Evolutionary conservation across 2,888 invertebrate species (phyloP).

Genomic region (Alentia gelatinosa): DNA sequence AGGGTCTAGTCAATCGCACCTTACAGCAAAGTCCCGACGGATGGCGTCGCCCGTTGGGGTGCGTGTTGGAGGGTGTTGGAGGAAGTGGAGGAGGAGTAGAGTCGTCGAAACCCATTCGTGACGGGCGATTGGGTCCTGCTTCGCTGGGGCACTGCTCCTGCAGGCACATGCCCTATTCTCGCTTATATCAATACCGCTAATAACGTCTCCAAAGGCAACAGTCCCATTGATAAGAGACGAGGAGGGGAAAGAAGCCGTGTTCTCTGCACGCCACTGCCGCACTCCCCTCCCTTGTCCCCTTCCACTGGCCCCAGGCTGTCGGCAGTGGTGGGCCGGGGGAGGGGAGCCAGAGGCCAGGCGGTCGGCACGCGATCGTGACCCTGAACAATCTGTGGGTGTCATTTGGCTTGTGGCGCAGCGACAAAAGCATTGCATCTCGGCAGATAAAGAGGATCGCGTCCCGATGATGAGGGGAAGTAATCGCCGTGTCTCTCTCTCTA

Average conservation of each 20-base stretch:
- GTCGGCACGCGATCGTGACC: slow-evolving; percentile 28
- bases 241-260: neutral
- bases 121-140: neutral
- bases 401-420: neutral
- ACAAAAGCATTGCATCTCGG: slow-evolving; percentile 10
- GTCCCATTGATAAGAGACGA: slow-evolving; percentile 6
- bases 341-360: neutral
- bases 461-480: neutral
- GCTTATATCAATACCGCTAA: slow-evolving; percentile 47
- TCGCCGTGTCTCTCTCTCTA: neutral
- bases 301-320: neutral
- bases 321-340: neutral
- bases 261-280: neutral
- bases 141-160: neutral
- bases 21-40: neutral
- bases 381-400: slow-evolving; percentile 4
- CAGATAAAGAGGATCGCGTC: neutral
- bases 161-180: neutral
- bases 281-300: neutral
- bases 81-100: neutral
- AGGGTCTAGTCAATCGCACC: neutral
- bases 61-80: neutral
- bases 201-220: slow-evolving; percentile 21
- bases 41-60: neutral
- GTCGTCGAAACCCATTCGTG: neutral